Base-by-base conservation (phyloP, 1,140 invertebrate genomes). In the Drosophila repletoides region DNA sequence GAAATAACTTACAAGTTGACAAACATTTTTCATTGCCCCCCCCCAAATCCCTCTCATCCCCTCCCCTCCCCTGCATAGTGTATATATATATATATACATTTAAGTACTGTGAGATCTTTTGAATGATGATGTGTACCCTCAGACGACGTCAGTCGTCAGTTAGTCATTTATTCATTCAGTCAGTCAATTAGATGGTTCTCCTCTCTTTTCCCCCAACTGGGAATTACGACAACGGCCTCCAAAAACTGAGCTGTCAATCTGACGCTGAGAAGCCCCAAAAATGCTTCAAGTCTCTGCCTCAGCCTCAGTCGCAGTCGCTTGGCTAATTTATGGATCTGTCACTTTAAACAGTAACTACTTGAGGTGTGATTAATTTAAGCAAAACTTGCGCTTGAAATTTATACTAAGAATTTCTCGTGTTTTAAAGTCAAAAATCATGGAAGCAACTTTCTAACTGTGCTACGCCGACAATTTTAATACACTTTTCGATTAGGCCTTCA, bases 1-100 rank as follows among this genome's bases (percentile, higher is more conserved):
- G 67, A 76, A 76, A 76, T 76, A 76, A 75, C 67, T 76, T 76
- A 76, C 66, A 76, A 76, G 59, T 76, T 76, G 73, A 76, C 73
- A 76, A 76, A 75, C 72, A 76, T 76, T 76, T 70, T 69, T 58
- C 53, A 65, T 46, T 28, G n/a, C 26, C 29, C 7, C 15, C 29
- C 17, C 22, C 3, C 0, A 15, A 2, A 9, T 10, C 28, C 4
- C 1, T 15, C 36, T 19, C 1, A 2, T 26, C 6, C 21, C 31
- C 3, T 0, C 5, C 4, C 5, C 6, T 0, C 7, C 10, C 9
- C 3, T 24, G 1, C 31, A 14, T 4, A 10, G 1, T 48, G 6
- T 17, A 12, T 15, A 17, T 22, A 26, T 29, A 46, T 26, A 40
- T 38, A 26, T 34, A 48, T 66, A 14, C 36, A 34, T 51, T 49